Base-by-base conservation (phyloP, 2,888 invertebrate genomes). In the Amorpha juglandis region DNA sequence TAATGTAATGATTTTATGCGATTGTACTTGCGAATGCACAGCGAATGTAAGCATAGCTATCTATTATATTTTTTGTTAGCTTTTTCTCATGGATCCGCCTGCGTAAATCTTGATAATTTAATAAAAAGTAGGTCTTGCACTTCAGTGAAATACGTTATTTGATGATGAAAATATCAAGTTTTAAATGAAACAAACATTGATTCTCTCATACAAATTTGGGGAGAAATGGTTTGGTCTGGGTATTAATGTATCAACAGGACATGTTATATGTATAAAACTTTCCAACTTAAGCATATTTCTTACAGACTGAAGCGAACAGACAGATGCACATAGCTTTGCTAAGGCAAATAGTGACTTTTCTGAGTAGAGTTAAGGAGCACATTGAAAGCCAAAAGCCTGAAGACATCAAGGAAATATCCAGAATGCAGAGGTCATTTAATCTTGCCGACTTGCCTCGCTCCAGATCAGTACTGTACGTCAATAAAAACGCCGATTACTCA, bases 301-400 rank as follows among this genome's bases (percentile, higher is more conserved):
- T 94, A 76, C 92, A 96, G 96, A 95, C 95, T 70, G 96, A 96
- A 83, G 94, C 95, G 64, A 96, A 95, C 83, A 93, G 96, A 71
- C 95, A 95, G 83, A 96, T 96, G 96, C 96, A 96, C 84, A 94
- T 95, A 82, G 95, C 95, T 42, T 93, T 96, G 78, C 95, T 96
- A 90, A 95, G 95, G 80, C 96, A 96, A 87, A 95, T 96, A 72
- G 95, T 95, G 53, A 94, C 94, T 69, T 96, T 96, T 83, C 85
- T 96, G 77, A 96, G 95, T 79, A 94, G 95, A 84, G 95, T 95
- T 6, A 95, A 95, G 77, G 95, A 95, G 72, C 96, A 95, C 74
- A 93, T 96, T 72, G 95, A 95, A 70, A 80, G 77, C 67, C 88
- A 89, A 72, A 87, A 80, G 63, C 78, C 76, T 35, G 86, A 88